Base-by-base conservation (phyloP, 1,140 invertebrate genomes). In the Sycobia sp. region DNA sequence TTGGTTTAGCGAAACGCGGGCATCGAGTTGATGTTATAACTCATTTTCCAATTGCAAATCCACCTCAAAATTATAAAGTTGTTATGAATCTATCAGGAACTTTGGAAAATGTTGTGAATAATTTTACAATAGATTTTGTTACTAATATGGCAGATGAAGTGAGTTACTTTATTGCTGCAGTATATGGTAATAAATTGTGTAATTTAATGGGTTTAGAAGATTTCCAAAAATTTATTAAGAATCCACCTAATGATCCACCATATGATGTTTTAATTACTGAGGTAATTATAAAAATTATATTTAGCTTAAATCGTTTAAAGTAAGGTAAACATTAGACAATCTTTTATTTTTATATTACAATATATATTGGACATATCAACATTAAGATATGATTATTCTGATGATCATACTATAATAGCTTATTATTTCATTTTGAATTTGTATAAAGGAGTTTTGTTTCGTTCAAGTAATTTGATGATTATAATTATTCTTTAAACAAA, bases 11-110 rank as follows among this genome's bases (percentile, higher is more conserved):
- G 0, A 78, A 73, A 32, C 69, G 76, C 46, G 84, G 84, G 11
- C 84, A 86, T 68, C 73, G 83, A 60, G 70, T 86, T 0, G 75
- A 78, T 1, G 72, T 75, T 0, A 66, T 75, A 34, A 76, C 72
- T 0, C 69, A 74, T 59, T 73, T 59, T 65, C 72, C 73, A 2
- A 27, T 72, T 8, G 65, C 69, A 57, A 73, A 70, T 53, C 68
- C 73, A 8, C 62, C 76, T 0, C 78, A 81, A 47, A 75, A 76
- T 67, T 74, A 74, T 8, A 68, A 13, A 14, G 67, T 69, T 25
- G 49, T 77, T 3, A 51, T 75, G 0, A 66, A 77, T 64, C 65
- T 77, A 9, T 62, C 47, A 0, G 67, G 69, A 0, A 66, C 62
- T 16, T 51, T 64, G 62, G 38, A 51, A 9, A 58, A n/a, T 34